Evolutionary conservation across 1,140 invertebrate species (phyloP), one percentile per base, ranked within the genome.

Genomic region (Micrasema minimum): DNA sequence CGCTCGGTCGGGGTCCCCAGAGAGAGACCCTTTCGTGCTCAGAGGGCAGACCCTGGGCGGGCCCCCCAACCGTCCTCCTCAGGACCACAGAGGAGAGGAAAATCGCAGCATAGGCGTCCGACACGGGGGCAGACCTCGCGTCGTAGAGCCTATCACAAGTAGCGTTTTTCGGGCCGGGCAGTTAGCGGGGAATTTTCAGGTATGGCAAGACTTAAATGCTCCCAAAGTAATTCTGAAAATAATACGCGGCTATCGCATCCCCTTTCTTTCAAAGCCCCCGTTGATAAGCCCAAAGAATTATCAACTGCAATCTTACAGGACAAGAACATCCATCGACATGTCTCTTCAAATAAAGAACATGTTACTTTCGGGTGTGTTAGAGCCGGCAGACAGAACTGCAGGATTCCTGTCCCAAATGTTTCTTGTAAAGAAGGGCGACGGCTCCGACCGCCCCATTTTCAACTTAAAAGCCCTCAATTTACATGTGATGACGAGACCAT

Each of bases 401-500:
- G 38, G 38, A 2, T 41, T 41, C 6, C 38, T 12, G 10, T 41
- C 38, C 1, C 38, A 7, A n/a, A 41, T 41, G 7, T 41, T 7
- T 6, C 7, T 41, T 10, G 38, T 41, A 41, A 41, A 41, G 38
- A 41, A 41, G 38, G 38, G 38, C 38, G 7, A 41, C 38, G 2
- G 38, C 2, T 41, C 38, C 10, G 6, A 41, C 38, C 38, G 38
- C 38, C 38, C 38, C 38, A 41, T 41, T 6, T 41, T 41, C 38
- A 38, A 38, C 35, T 38, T 38, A 38, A 38, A 38, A 38, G 35
- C 5, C 35, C 35, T 38, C 35, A 38, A 38, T 11, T 6, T 38
- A 11, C 11, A 41, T 75, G 72, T 55, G 67, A 75, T 31, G 22
- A 22, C 14, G 50, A 50, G 5, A 76, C 67, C 14, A 61, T 41